These are phyloP conservation scores for Oncorhynchus masou DNA, from an alignment of 2,113 vertebrate genomes.

Conservation along the genomic window DNA sequence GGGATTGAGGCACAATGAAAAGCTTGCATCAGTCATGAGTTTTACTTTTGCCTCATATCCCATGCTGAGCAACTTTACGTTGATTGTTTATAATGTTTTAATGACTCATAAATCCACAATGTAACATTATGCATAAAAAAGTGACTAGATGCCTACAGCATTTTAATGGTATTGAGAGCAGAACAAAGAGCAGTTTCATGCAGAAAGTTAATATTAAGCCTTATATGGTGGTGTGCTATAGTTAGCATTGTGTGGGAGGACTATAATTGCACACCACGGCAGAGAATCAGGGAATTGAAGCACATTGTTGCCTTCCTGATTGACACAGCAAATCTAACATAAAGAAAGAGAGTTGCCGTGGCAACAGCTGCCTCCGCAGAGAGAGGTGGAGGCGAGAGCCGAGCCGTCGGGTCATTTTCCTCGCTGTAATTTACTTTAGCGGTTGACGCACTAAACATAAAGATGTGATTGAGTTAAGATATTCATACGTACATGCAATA, in stretches of 20 bases:
- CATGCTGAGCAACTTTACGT: no score
- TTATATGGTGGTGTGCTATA: conserved; percentile 46
- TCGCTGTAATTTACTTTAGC: conserved; percentile 28
- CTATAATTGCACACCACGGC: conserved; percentile 68
- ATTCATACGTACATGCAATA: conserved; percentile 29
- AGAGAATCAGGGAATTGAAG: conserved; percentile 35
- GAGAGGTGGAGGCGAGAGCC: conserved; percentile 25
- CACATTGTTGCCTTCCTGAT: conserved; percentile 52
- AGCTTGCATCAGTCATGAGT: no score
- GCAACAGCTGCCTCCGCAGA: conserved; percentile 59
- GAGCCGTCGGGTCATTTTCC: conserved; percentile 27
- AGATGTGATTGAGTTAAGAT: conserved; percentile 37
- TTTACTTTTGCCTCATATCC: no score
- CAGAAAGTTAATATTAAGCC: no score
- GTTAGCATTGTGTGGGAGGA: conserved; percentile 67
- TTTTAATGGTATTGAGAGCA: no score
- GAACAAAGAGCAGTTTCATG: no score
- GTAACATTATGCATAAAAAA: no score
- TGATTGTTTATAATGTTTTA: no score
- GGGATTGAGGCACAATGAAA: no score
- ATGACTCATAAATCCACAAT: no score
- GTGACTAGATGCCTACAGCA: no score
- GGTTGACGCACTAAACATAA: no score
- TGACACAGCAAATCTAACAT: conserved; percentile 54
- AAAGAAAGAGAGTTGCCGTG: conserved; percentile 56